phyloP scores from a whole-genome alignment of 2,797 vertebrate species.

The Notamacropus eugenii region DNA sequence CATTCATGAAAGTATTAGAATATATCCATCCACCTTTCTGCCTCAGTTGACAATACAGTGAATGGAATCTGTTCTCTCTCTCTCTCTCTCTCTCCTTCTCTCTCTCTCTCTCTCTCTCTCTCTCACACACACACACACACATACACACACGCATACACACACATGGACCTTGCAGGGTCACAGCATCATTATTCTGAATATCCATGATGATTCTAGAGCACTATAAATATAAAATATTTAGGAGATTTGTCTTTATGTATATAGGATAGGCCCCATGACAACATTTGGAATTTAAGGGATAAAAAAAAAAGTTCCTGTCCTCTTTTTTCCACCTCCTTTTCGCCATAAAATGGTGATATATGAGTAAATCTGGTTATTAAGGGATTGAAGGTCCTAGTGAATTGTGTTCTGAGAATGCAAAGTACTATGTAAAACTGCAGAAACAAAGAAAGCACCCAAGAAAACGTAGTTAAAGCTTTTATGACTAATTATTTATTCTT shows the following conservation, averaged over 20 bases:
- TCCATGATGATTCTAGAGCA: background rate
- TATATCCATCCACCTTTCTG: background rate
- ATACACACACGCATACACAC: too few species aligned
- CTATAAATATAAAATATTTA: background rate
- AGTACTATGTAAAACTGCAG: slow-evolving; percentile 37
- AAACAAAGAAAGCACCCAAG: background rate
- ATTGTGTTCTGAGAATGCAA: slow-evolving; percentile 14
- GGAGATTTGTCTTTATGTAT: background rate
- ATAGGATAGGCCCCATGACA: background rate
- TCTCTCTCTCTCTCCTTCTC: too few species aligned
- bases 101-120: too few species aligned
- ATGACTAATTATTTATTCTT: slow-evolving; percentile 74
- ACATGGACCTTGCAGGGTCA: background rate
- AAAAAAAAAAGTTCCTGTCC: background rate
- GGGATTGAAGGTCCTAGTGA: background rate
- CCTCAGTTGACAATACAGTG: background rate
- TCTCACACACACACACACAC: background rate
- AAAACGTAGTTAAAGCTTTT: slow-evolving; percentile 53
- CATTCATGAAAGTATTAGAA: background rate
- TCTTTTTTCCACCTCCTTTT: background rate
- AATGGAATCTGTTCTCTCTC: background rate
- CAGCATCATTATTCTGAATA: background rate
- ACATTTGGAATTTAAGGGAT: background rate
- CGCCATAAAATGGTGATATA: slow-evolving; percentile 43
- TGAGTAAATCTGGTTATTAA: slow-evolving; percentile 32